Evolutionary conservation across 2,113 vertebrate species (phyloP).

Genomic region (Tichodroma muraria): DNA sequence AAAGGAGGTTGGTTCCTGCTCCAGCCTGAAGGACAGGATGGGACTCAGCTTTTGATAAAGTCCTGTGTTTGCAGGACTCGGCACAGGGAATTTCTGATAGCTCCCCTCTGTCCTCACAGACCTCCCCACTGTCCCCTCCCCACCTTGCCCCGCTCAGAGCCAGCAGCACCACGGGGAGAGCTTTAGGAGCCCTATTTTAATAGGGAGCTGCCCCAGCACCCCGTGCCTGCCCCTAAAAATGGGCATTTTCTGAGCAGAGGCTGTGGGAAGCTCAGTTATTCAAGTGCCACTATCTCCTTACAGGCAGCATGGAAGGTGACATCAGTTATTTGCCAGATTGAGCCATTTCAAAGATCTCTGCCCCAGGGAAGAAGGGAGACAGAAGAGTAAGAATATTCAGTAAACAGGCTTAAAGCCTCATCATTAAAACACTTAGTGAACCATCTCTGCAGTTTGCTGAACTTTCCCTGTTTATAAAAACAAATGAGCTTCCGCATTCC

Average conservation of each 20-base stretch:
- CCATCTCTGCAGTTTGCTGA: neutral
- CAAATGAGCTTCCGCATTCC: neutral
- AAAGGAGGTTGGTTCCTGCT: neutral
- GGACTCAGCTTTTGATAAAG: neutral
- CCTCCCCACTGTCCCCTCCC: neutral
- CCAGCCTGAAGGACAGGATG: neutral
- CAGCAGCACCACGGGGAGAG: rapidly evolving
- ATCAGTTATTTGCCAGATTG: neutral
- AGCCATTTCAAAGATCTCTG: neutral
- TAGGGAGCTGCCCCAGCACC: neutral
- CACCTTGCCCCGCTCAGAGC: neutral
- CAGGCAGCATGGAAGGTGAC: neutral
- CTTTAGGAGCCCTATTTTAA: neutral
- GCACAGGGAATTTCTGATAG: neutral
- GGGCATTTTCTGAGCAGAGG: neutral
- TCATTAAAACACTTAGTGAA: neutral
- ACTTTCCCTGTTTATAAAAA: constrained; percentile 7
- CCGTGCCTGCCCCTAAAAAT: neutral
- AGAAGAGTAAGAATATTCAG: neutral
- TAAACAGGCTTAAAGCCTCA: neutral
- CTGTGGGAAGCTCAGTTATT: neutral
- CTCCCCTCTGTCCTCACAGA: neutral
- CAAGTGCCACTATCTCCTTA: neutral
- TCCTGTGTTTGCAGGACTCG: neutral
- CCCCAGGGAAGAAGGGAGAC: neutral